A percentile compares a stretch with the other conserved stretches of the same genome.
Evolutionary conservation across 2,888 invertebrate genomes (phyloP).

Genomic region (Hypena proboscidalis): DNA sequence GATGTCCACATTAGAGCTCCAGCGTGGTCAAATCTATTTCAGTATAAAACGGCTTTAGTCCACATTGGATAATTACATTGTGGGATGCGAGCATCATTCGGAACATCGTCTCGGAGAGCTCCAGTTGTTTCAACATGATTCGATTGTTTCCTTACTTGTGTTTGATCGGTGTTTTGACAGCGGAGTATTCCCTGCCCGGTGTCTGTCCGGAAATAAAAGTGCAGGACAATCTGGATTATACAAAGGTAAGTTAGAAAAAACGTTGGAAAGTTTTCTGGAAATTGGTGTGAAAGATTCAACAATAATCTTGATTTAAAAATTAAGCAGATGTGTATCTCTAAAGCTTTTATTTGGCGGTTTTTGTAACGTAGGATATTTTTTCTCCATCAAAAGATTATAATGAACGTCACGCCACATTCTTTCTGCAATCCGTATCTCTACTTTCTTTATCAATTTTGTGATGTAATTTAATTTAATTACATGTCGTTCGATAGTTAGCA

Average conservation of each 20-base stretch:
- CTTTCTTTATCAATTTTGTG: not conserved
- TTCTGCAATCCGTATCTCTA: no score
- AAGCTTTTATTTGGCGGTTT: no score
- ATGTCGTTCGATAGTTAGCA: no score
- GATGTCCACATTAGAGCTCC: conserved; percentile 43
- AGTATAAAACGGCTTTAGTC: conserved; percentile 53
- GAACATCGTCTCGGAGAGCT: conserved; percentile 30
- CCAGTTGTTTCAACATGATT: conserved; percentile 56
- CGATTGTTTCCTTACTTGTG: conserved; percentile 50
- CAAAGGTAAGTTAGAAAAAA: conserved; percentile 58
- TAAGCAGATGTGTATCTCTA: no score
- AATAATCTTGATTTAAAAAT: no score
- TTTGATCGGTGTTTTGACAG: conserved; percentile 49
- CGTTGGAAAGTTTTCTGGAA: no score
- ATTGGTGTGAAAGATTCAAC: no score
- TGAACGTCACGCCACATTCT: no score
- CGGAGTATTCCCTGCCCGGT: conserved; percentile 69
- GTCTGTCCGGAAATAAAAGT: conserved; percentile 71
- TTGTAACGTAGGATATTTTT: no score
- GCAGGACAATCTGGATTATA: conserved; percentile 73
- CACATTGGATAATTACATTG: conserved; percentile 76
- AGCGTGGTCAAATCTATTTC: conserved; percentile 38
- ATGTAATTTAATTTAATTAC: no score
- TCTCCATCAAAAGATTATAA: no score
- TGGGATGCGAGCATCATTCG: conserved; percentile 64